Conservation (phyloP, 2,797 vertebrate genomes). For the Clangula hyemalis region DNA sequence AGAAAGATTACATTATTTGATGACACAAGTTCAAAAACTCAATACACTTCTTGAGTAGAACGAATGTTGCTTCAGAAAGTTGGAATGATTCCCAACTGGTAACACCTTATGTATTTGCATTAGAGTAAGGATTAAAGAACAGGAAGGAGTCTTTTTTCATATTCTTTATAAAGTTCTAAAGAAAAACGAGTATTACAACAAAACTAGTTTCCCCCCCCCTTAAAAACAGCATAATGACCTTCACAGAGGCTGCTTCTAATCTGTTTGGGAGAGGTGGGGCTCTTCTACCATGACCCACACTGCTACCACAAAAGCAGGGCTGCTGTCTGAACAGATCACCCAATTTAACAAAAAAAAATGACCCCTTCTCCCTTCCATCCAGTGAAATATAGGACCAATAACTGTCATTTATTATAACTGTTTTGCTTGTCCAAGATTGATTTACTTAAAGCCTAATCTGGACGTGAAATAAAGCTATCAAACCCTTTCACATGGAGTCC, state of each 20-base stretch:
- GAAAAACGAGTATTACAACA: neutral
- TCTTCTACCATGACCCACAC: neutral
- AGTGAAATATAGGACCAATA: neutral
- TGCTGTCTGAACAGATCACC: neutral
- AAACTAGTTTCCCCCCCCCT: neutral
- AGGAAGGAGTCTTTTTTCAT: neutral
- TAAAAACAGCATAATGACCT: neutral
- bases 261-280: neutral
- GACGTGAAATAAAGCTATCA: neutral
- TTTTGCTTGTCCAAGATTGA: neutral
- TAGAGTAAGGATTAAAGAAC: neutral
- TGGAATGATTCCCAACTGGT: neutral
- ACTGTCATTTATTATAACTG: neutral
- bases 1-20: neutral
- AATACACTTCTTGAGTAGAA: neutral
- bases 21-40: neutral
- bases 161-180: constrained; percentile 6
- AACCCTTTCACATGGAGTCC: neutral
- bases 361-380: neutral
- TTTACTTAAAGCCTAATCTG: neutral
- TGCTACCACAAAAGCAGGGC: neutral
- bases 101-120: neutral
- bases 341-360: neutral
- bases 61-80: neutral
- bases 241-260: neutral